phyloP scores from a whole-genome alignment of 2,113 vertebrate species.

The Cavia porcellus region DNA sequence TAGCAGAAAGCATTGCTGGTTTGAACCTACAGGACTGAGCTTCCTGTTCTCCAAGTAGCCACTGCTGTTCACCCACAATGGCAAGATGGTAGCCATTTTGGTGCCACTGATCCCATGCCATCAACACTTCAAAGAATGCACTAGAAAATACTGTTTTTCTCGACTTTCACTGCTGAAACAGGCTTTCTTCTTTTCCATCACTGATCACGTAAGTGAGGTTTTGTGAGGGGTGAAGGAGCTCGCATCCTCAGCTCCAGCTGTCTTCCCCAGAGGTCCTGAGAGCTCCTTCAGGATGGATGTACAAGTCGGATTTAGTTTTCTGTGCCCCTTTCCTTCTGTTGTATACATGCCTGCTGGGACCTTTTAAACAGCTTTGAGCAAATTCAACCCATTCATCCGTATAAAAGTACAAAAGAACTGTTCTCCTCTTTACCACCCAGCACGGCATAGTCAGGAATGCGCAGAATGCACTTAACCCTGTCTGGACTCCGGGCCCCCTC shows the following conservation, averaged over 20 bases:
- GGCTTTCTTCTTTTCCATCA: conserved; percentile 32
- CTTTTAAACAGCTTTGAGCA: conserved; percentile 67
- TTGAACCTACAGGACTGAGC: not conserved
- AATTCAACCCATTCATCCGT: conserved; percentile 69
- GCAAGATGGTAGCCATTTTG: not conserved
- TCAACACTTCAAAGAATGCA: not conserved
- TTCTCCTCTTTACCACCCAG: conserved; percentile 65
- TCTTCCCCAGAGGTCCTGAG: not conserved
- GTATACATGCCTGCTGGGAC: conserved; percentile 63
- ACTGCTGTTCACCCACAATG: not conserved
- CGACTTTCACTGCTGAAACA: not conserved
- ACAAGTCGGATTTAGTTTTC: conserved; percentile 35
- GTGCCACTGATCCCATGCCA: not conserved
- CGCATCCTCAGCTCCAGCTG: not conserved
- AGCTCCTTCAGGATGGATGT: conserved; percentile 13
- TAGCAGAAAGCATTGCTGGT: not conserved
- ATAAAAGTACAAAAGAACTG: conserved; percentile 68
- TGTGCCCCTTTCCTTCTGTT: conserved; percentile 53
- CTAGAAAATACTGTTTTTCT: not conserved
- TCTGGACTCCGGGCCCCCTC: not conserved
- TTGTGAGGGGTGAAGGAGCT: conserved; percentile 22
- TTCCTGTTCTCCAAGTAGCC: not conserved
- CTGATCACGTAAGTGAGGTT: not conserved
- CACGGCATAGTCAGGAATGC: conserved; percentile 42
- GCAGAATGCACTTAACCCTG: conserved; percentile 57